phyloP scores from a whole-genome alignment of 1,140 invertebrate genomes.

The Paraescarpia echinospica region DNA sequence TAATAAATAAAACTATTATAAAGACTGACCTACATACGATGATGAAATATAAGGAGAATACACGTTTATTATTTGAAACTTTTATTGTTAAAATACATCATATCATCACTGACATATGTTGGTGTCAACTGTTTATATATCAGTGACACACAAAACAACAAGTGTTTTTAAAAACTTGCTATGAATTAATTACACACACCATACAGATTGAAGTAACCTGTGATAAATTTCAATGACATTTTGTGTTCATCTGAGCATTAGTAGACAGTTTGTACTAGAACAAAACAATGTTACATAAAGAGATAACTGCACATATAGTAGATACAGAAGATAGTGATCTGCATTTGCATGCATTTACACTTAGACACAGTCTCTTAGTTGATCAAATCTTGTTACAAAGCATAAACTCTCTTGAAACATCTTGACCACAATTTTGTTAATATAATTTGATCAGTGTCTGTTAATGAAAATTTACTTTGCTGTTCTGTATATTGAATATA shows the following conservation, averaged over 20 bases:
- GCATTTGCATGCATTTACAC: too few relatives aligned
- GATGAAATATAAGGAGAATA: not conserved
- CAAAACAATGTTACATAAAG: not conserved
- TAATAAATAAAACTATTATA: not conserved
- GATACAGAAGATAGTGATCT: too few relatives aligned
- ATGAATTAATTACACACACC: not conserved
- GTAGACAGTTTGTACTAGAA: not conserved
- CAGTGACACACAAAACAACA: not conserved
- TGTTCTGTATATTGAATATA: too few relatives aligned
- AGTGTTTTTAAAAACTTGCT: not conserved
- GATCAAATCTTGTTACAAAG: too few relatives aligned
- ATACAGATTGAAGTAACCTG: not conserved
- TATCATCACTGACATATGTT: not conserved
- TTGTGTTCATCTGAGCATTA: not conserved
- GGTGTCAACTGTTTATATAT: not conserved
- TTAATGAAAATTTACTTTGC: too few relatives aligned
- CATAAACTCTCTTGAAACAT: too few relatives aligned
- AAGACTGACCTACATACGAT: not conserved
- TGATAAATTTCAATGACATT: not conserved
- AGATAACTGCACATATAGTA: not conserved
- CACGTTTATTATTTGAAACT: not conserved
- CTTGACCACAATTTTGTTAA: too few relatives aligned
- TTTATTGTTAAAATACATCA: conserved; percentile 2
- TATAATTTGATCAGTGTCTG: too few relatives aligned
- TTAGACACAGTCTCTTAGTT: too few relatives aligned